These are phyloP conservation scores for Lomographa bimaculata DNA, from an alignment of 2,888 invertebrate genomes.

Conservation along the genomic window DNA sequence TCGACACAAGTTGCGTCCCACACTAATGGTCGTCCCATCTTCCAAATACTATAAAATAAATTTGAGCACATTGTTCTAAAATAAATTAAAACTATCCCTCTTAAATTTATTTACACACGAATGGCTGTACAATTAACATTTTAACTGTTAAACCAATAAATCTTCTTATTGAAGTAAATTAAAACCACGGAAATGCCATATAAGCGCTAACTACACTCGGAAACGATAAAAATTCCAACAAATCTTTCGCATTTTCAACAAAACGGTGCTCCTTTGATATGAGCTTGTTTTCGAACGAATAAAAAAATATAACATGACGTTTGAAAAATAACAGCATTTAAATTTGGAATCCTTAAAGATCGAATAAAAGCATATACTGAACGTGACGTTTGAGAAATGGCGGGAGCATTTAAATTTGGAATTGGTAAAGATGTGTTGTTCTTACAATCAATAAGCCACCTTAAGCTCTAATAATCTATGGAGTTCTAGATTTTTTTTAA, in stretches of 20 bases:
- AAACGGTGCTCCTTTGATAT: slow-evolving; percentile 41
- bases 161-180: slow-evolving; percentile 27
- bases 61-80: no score
- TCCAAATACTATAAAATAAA: no score
- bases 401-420: slow-evolving; percentile 30
- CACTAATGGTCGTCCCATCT: no score
- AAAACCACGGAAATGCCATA: slow-evolving; percentile 47
- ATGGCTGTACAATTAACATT: no score
- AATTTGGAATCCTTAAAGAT: slow-evolving; percentile 33
- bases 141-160: slow-evolving; percentile 29
- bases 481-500: no score
- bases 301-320: slow-evolving; percentile 30
- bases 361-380: no score
- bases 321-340: slow-evolving; percentile 21
- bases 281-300: slow-evolving; percentile 40
- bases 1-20: no score
- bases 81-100: no score
- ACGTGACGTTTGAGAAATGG: slow-evolving; percentile 15
- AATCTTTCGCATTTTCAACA: slow-evolving; percentile 29
- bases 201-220: slow-evolving; percentile 49
- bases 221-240: slow-evolving; percentile 62
- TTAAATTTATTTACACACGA: no score
- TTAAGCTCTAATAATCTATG: no score
- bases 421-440: slow-evolving; percentile 32
- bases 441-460: no score